Conservation (phyloP, 2,888 invertebrate species). For the Yponomeuta sedellus region DNA sequence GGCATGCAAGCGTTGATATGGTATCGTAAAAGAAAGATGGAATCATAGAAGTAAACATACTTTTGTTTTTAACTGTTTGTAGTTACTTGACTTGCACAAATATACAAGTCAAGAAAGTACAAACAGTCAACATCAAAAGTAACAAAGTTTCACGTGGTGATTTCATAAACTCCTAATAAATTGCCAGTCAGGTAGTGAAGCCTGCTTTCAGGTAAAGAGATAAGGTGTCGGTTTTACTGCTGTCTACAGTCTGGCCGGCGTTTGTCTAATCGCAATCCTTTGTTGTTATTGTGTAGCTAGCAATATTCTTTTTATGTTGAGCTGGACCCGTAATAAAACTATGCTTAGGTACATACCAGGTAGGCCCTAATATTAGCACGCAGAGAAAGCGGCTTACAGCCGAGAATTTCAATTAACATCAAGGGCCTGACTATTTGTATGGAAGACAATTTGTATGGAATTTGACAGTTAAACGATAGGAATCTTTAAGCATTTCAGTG, state of each 20-base stretch:
- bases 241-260: neutral
- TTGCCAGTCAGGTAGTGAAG: slow-evolving; percentile 4
- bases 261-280: neutral
- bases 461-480: too few species aligned
- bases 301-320: neutral
- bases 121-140: too few species aligned
- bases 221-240: neutral
- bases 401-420: neutral
- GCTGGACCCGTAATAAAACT: neutral
- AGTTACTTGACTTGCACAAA: too few species aligned
- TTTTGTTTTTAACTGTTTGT: too few species aligned
- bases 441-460: too few species aligned
- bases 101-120: too few species aligned
- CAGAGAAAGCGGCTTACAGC: neutral
- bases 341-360: neutral
- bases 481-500: too few species aligned
- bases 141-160: neutral
- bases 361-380: neutral
- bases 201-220: slow-evolving; percentile 5
- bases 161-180: neutral
- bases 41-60: too few species aligned
- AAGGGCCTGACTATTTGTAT: too few species aligned
- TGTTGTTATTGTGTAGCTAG: slow-evolving; percentile 8
- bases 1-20: too few species aligned
- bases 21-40: too few species aligned